Base-by-base conservation (phyloP, 2,888 invertebrate species). In the Dicranocentrus wangi region DNA sequence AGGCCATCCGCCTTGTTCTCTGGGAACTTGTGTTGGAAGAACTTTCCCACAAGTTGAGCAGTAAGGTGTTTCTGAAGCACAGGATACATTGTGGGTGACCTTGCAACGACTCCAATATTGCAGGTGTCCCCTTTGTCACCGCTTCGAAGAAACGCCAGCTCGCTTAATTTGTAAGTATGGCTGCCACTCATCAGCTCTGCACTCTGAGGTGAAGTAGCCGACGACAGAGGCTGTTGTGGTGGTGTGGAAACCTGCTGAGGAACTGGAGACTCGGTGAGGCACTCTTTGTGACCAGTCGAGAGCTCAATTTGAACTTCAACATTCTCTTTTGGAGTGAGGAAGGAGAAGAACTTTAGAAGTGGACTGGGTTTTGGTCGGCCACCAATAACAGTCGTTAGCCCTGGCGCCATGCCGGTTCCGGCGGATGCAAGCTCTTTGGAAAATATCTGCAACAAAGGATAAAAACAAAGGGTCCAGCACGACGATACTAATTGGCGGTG, bases 331-430 rank as follows among this genome's bases (percentile, higher is more conserved):
- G 89, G 88, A 81, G 88, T 87, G 13, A 90, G 87, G 84, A 89
- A 90, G 5, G 90, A 90, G 87, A 88, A 90, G 58, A 90, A 87
- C 73, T 88, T 88, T 53, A 90, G 87, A 13, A 90, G 88, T 23
- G 90, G 90, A 27, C 89, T 88, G 87, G 90, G 88, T 87, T 88
- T 90, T n/a, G 90, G 90, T 82, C 90, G 86, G 3, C 90, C 90
- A 89, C 73, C 89, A 2, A 85, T 73, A 7, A 85, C 82, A 1
- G 85, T 51, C 0, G 83, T 83, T 0, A 86, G 69, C n/a, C 90
- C 90, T 53, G 90, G 90, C 23, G 90, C 90, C 90, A 90, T 90
- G 60, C 90, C 90, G 68, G 90, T 90, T 10, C 90, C 90, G 68
- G 90, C 90, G 51, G 90, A 89, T 23, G 90, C 90, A 60, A 90